A percentile compares a stretch with the other conserved stretches of the same genome.
Evolutionary conservation across 1,140 invertebrate species (phyloP).

Genomic region (Nomia melanderi): DNA sequence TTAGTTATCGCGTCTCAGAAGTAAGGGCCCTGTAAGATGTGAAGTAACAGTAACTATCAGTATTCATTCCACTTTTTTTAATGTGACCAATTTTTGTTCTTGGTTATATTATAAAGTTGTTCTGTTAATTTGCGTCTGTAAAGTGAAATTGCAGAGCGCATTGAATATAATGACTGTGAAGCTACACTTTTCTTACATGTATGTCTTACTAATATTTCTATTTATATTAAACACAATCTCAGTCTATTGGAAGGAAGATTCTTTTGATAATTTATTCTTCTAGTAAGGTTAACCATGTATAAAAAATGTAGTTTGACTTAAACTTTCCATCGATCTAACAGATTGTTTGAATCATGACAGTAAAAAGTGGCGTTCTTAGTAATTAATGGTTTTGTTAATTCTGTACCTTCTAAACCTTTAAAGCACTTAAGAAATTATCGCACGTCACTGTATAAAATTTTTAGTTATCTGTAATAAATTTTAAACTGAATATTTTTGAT

Average conservation of each 20-base stretch:
- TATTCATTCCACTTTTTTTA: conserved; percentile 69
- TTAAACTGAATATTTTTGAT: background rate
- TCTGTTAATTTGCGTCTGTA: conserved; percentile 26
- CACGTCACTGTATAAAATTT: conserved; percentile 37
- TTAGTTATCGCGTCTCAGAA: conserved; percentile 17
- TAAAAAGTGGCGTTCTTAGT: background rate
- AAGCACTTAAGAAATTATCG: conserved; percentile 11
- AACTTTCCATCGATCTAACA: conserved; percentile 18
- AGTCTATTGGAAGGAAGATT: background rate
- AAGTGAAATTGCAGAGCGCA: conserved; percentile 9
- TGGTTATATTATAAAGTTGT: conserved; percentile 9
- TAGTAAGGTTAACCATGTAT: conserved; percentile 13
- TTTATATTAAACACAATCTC: conserved; percentile 5
- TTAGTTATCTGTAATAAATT: conserved; percentile 17
- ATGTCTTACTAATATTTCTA: conserved; percentile 3
- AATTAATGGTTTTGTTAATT: conserved; percentile 10
- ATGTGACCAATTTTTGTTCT: conserved; percentile 42
- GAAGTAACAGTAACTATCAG: conserved; percentile 57
- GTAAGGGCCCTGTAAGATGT: conserved; percentile 31
- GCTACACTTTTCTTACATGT: conserved; percentile 28
- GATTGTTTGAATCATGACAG: background rate
- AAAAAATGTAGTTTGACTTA: conserved; percentile 24
- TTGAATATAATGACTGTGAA: conserved; percentile 30
- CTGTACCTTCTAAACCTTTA: background rate
- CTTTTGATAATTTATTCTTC: background rate